Conservation (phyloP, 2,888 invertebrate species). For the Ectemnius cavifrons region DNA sequence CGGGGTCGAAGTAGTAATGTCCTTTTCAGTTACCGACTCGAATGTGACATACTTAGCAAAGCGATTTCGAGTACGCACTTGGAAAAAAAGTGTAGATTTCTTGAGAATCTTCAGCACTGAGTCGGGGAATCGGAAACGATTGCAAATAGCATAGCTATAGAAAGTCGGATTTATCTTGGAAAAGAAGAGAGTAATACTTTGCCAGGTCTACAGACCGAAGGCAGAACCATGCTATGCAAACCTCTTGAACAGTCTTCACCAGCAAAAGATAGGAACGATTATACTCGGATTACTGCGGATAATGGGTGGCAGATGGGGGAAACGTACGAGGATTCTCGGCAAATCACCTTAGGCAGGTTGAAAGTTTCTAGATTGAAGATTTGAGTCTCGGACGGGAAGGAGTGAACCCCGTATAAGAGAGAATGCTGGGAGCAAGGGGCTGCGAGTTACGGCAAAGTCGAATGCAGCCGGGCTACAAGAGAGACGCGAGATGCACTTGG, state of each 20-base stretch:
- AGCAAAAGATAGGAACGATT: constrained; percentile 29
- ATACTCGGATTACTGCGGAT: constrained; percentile 33
- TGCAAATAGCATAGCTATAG: background rate
- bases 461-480: too few relatives aligned
- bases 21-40: too few relatives aligned
- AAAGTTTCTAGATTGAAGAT: constrained; percentile 44
- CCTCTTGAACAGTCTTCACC: constrained; percentile 7
- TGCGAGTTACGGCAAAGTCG: background rate
- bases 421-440: background rate
- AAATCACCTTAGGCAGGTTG: constrained; percentile 33
- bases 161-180: too few relatives aligned
- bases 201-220: background rate
- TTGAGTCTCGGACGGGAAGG: constrained; percentile 20
- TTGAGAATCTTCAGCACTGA: background rate
- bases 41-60: too few relatives aligned
- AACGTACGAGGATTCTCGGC: constrained; percentile 19
- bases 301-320: constrained; percentile 23
- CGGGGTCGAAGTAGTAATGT: too few relatives aligned
- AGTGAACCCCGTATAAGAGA: constrained; percentile 1
- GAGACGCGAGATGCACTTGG: background rate
- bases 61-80: background rate
- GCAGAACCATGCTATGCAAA: constrained; percentile 17
- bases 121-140: background rate
- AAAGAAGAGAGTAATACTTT: too few relatives aligned
- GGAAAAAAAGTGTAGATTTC: constrained; percentile 12